phyloP scores from a whole-genome alignment of 2,888 invertebrate genomes.

The Augochlorella aurata region DNA sequence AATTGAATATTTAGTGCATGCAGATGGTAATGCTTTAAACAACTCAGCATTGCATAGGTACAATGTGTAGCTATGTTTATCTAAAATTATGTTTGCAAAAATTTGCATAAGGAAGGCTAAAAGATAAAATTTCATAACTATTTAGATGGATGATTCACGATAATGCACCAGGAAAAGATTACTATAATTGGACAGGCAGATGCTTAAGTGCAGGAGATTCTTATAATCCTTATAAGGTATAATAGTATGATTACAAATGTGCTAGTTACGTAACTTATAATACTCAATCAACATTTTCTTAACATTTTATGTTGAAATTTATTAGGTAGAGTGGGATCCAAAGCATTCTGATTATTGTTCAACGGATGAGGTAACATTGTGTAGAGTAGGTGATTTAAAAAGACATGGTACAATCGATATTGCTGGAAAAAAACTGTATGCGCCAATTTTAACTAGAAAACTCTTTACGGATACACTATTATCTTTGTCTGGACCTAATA shows the following conservation, averaged over 20 bases:
- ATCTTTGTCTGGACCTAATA: constrained; percentile 89
- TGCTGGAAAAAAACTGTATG: constrained; percentile 88
- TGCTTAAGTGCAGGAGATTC: constrained; percentile 90
- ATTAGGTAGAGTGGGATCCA: constrained; percentile 85
- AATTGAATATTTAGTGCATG: constrained; percentile 92
- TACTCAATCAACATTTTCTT: background rate
- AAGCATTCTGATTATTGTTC: constrained; percentile 86
- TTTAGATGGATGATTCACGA: constrained; percentile 92
- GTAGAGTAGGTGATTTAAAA: constrained; percentile 90
- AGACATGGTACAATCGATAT: constrained; percentile 88
- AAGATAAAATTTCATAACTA: constrained; percentile 18
- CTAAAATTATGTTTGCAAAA: background rate
- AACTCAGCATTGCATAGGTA: constrained; percentile 87
- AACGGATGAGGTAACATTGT: constrained; percentile 84
- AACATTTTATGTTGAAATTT: constrained; percentile 20
- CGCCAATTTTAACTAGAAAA: constrained; percentile 86
- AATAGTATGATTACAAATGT: constrained; percentile 18
- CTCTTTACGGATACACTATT: constrained; percentile 91
- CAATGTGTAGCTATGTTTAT: background rate
- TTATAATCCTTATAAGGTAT: constrained; percentile 90
- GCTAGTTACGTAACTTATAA: background rate
- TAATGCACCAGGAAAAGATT: constrained; percentile 91
- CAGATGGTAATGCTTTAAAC: constrained; percentile 91
- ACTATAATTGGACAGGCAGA: constrained; percentile 94
- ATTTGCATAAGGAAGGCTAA: background rate